These are phyloP conservation scores for Homalodisca vitripennis DNA, from an alignment of 1,140 invertebrate genomes.

Conservation along the genomic window DNA sequence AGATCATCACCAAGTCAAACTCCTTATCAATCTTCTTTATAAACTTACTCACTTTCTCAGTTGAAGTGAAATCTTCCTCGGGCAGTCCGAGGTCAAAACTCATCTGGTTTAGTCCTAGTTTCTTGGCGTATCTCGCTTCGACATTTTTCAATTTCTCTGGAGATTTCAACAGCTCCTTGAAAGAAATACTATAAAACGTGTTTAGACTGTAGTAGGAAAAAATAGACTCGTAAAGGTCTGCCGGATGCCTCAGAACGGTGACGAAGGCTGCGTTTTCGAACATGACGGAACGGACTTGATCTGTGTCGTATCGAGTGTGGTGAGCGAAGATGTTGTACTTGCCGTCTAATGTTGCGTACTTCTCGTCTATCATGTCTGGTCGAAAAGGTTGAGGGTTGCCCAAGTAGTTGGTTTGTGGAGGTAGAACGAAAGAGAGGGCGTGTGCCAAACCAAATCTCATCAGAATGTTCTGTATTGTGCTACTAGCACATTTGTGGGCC, in stretches of 20 bases:
- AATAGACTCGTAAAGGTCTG: constrained; percentile 47
- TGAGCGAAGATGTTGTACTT: constrained; percentile 43
- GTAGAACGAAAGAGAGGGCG: constrained; percentile 49
- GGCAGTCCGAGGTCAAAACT: constrained; percentile 48
- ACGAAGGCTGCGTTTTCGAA: constrained; percentile 45
- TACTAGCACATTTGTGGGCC: constrained; percentile 54
- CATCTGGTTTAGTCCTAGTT: constrained; percentile 49
- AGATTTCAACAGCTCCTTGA: constrained; percentile 17
- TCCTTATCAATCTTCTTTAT: constrained; percentile 46
- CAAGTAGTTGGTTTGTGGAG: constrained; percentile 47
- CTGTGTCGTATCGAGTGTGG: constrained; percentile 45
- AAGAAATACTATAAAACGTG: constrained; percentile 15
- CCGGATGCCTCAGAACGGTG: constrained; percentile 49
- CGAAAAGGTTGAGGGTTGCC: constrained; percentile 41
- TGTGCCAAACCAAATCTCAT: constrained; percentile 48
- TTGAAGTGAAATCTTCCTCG: constrained; percentile 38
- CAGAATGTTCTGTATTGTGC: constrained; percentile 53
- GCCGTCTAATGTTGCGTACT: constrained; percentile 8
- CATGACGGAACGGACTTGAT: constrained; percentile 44
- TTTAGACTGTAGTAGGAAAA: constrained; percentile 44
- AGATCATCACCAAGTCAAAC: constrained; percentile 55
- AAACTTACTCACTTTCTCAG: constrained; percentile 32
- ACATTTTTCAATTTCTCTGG: neutral
- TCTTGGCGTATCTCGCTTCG: constrained; percentile 2
- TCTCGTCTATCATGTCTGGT: constrained; percentile 31